Evolutionary conservation across 2,888 invertebrate genomes (phyloP), one percentile per base, ranked within the genome.

Genomic region (Chironomus riparius): DNA sequence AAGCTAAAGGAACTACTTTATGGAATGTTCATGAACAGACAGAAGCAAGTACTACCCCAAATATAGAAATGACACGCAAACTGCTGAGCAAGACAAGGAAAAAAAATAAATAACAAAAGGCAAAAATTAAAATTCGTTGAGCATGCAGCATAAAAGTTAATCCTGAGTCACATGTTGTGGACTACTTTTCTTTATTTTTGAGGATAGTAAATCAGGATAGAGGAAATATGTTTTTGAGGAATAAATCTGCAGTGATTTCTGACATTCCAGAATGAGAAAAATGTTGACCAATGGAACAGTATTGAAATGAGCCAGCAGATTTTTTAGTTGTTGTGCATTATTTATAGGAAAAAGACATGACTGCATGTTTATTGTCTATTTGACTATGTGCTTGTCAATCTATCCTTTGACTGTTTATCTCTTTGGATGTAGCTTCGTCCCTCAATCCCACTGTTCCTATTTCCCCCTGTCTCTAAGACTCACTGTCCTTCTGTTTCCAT

Each of bases 201-300:
- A 3, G 3, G 15, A 38, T 1, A 38, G 38, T 10, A 38, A 38
- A 38, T 38, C 38, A 38, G 38, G 38, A 38, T 10, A 38, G 4
- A 10, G 10, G 24, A 65, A 13, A 65, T 22, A 24, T 21, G 22
- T 38, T 38, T 38, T 38, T 38, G 21, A 62, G 21, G 22, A 22
- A 21, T 12, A 73, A 73, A 73, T 73, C 72, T 73, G 72, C 61
- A 61, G 62, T 73, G 72, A 73, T 73, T 73, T 73, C 47, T n/a
- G 38, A 73, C 72, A 73, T 62, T 73, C 72, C 38, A 62, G 56
- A 71, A 71, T 28, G 50, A 6, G 71, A 61, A 48, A 73, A 73
- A 61, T 73, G 61, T 73, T 73, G 72, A 73, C 72, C 72, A 73
- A 47, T 71, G 22, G 38, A 18, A 47, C 70, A 5, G 22, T 61